Evolutionary conservation across 2,888 invertebrate species (phyloP), one percentile per base, ranked within the genome.

Genomic region (Diachrysia chrysitis): DNA sequence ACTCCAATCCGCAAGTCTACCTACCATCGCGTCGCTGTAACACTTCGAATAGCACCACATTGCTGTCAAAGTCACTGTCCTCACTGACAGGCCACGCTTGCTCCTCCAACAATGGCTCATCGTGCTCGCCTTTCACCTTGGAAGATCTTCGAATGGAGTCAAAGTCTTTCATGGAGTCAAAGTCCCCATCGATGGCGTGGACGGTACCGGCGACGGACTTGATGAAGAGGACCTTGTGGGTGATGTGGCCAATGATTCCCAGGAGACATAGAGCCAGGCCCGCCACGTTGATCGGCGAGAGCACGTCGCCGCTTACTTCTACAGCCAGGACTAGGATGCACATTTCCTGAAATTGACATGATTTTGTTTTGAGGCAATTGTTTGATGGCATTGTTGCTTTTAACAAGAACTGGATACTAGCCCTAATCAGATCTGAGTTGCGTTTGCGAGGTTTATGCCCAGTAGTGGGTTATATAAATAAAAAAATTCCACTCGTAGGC

Each of bases 271-370:
- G 95, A 10, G 97, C 92, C 70, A 99, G 94, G 0, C 99, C 99
- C 7, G 98, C 92, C 29, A 97, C 96, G 94, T 99, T 99, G 63
- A 99, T 93, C 3, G 95, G 87, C 69, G 97, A 98, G 87, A 99
- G 96, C 85, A 97, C 96, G 89, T 99, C 99, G 10, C 98, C 98
- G 85, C 98, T 98, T 83, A 97, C 96, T 85, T 97, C 96, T 61
- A 98, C 98, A 0, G 99, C 99, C 81, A 99, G 93, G 57, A 97
- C 97, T 82, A 99, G 95, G 73, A 98, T 99, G 87, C 98, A 97
- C 87, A 99, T 97, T 96, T 99, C 99, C 99, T 99, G 93, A 16
- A 96, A 96, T 77, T 61, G 64, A 48, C 16, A 51, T 46, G 61
- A 23, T 16, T 21, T 5, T 25, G 2, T 48, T 19, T 1, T 37